Conservation (phyloP, 2,797 vertebrate genomes). For the Urosaurus nigricauda region DNA sequence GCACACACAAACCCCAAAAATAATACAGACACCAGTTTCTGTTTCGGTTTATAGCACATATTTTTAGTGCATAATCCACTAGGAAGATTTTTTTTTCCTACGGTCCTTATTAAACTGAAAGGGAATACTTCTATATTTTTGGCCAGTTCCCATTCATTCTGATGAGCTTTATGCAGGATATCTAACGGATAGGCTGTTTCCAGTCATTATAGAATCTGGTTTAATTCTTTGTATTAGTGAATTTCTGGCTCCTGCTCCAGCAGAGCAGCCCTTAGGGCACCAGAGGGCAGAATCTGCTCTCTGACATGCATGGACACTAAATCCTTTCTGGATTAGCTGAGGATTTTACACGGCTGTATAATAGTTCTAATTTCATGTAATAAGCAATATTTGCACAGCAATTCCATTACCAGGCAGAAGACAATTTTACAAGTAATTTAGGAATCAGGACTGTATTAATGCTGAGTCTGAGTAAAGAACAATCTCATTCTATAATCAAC, state of each 20-base stretch:
- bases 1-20: background rate
- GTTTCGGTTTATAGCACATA: constrained; percentile 54
- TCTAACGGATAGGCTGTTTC: background rate
- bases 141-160: background rate
- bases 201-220: constrained; percentile 30
- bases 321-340: constrained; percentile 52
- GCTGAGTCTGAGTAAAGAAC: constrained; percentile 71
- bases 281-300: constrained; percentile 68
- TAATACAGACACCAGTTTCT: constrained; percentile 22
- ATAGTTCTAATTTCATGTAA: constrained; percentile 71
- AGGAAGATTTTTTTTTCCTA: background rate
- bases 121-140: background rate
- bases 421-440: constrained; percentile 76
- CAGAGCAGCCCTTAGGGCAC: constrained; percentile 55
- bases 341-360: constrained; percentile 55
- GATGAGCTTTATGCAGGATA: background rate
- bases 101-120: background rate
- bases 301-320: constrained; percentile 26
- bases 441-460: constrained; percentile 66
- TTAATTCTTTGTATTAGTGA: constrained; percentile 53
- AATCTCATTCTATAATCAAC: constrained; percentile 64
- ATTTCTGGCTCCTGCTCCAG: constrained; percentile 4
- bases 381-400: constrained; percentile 74
- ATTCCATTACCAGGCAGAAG: constrained; percentile 73
- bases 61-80: background rate